Evolutionary conservation across 1,140 invertebrate species (phyloP).

Genomic region (Heliothis virescens): DNA sequence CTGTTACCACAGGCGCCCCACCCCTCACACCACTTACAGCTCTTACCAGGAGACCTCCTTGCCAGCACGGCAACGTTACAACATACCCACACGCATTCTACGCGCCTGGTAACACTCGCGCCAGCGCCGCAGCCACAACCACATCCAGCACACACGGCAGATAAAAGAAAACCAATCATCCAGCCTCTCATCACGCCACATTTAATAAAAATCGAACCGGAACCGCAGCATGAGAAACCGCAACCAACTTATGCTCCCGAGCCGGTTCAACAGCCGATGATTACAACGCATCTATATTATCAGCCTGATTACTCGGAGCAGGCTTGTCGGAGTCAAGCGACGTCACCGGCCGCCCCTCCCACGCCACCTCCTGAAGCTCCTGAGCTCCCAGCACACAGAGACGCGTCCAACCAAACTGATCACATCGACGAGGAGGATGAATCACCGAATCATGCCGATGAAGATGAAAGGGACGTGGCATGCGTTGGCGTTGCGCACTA

Average conservation of each 20-base stretch:
- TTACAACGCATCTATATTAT: slow-evolving; percentile 86
- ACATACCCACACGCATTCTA: slow-evolving; percentile 88
- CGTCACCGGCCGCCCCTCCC: slow-evolving; percentile 84
- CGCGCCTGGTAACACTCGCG: slow-evolving; percentile 86
- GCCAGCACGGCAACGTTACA: slow-evolving; percentile 85
- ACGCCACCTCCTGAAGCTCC: slow-evolving; percentile 88
- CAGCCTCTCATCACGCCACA: slow-evolving; percentile 87
- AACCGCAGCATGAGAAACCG: slow-evolving; percentile 81
- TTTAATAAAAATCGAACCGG: slow-evolving; percentile 90
- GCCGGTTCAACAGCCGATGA: slow-evolving; percentile 87
- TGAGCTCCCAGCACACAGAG: slow-evolving; percentile 88
- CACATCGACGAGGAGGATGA: slow-evolving; percentile 87
- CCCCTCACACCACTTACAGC: slow-evolving; percentile 87
- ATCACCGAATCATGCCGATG: slow-evolving; percentile 80
- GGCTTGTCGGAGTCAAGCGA: slow-evolving; percentile 86
- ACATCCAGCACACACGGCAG: slow-evolving; percentile 71
- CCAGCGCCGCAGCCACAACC: slow-evolving; percentile 81
- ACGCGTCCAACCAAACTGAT: slow-evolving; percentile 93
- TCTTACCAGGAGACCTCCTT: slow-evolving; percentile 87
- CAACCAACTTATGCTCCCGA: slow-evolving; percentile 84
- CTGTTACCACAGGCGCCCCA: slow-evolving; percentile 89
- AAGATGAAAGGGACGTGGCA: slow-evolving; percentile 85
- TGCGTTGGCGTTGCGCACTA: slow-evolving; percentile 81
- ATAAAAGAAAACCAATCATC: slow-evolving; percentile 87
- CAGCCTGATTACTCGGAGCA: slow-evolving; percentile 82